These are phyloP conservation scores for Carcharodon carcharias DNA, from an alignment of 2,797 vertebrate genomes.

Conservation along the genomic window DNA sequence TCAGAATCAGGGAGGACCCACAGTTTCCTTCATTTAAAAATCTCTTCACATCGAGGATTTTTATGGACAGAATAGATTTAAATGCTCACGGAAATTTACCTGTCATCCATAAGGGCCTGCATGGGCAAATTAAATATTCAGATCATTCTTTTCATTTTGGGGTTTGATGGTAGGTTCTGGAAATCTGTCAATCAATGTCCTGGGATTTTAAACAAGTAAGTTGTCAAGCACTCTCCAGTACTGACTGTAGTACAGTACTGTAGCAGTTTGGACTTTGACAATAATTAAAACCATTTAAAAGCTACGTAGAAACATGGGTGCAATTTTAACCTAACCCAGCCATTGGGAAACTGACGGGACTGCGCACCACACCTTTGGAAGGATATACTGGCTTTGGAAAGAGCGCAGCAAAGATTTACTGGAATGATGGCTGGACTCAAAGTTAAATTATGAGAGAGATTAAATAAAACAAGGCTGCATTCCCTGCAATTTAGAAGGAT, in stretches of 20 bases:
- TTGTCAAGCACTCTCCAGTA: background rate
- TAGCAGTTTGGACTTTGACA: background rate
- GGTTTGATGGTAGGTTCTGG: background rate
- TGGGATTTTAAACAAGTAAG: background rate
- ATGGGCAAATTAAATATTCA: background rate
- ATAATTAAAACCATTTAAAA: background rate
- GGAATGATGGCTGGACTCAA: background rate
- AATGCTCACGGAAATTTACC: background rate
- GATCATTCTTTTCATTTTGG: background rate
- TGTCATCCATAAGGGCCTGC: background rate
- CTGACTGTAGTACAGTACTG: background rate
- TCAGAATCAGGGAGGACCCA: background rate
- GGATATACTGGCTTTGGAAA: no score
- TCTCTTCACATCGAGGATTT: no score
- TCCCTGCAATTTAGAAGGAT: background rate
- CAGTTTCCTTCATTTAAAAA: background rate
- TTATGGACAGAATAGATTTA: background rate
- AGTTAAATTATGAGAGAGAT: background rate
- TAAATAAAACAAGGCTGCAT: background rate
- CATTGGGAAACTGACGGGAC: background rate
- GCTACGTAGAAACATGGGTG: background rate
- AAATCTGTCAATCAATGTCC: background rate
- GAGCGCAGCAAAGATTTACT: background rate
- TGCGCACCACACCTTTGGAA: background rate
- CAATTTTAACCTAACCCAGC: background rate